A percentile compares a stretch with the other conserved stretches of the same genome.
These are phyloP conservation scores for Eremophila alpestris DNA, from an alignment of 2,797 vertebrate genomes.

Conservation along the genomic window DNA sequence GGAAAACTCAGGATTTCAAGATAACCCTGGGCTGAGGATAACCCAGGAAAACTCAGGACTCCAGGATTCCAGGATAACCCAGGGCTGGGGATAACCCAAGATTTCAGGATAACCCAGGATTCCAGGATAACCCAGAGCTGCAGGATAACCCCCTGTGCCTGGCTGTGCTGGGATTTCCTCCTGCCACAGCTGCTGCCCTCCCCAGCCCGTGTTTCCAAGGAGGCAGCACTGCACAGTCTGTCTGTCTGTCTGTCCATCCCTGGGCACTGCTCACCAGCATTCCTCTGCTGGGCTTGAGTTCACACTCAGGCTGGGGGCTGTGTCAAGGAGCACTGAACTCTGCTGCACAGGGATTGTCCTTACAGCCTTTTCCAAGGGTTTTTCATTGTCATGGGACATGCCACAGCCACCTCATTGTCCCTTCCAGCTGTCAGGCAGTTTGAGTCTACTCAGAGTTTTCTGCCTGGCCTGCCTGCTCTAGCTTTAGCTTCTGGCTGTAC, in stretches of 20 bases:
- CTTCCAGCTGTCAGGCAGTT: background rate
- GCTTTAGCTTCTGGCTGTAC: background rate
- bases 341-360: background rate
- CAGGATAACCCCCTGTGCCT: background rate
- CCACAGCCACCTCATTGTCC: background rate
- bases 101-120: background rate
- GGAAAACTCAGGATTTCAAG: background rate
- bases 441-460: background rate
- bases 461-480: background rate
- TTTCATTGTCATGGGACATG: rapidly evolving
- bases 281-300: background rate
- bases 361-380: background rate
- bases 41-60: background rate
- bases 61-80: rapidly evolving
- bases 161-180: background rate
- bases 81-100: background rate
- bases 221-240: background rate
- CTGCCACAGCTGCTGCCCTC: background rate
- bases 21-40: too few relatives aligned
- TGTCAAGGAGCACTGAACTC: background rate
- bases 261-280: background rate
- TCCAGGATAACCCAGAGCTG: background rate
- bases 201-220: rapidly evolving
- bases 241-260: background rate
- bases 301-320: background rate